Evolutionary conservation across 1,140 invertebrate genomes (phyloP), one percentile per base, ranked within the genome.

Genomic region (Acromyrmex heyeri): DNA sequence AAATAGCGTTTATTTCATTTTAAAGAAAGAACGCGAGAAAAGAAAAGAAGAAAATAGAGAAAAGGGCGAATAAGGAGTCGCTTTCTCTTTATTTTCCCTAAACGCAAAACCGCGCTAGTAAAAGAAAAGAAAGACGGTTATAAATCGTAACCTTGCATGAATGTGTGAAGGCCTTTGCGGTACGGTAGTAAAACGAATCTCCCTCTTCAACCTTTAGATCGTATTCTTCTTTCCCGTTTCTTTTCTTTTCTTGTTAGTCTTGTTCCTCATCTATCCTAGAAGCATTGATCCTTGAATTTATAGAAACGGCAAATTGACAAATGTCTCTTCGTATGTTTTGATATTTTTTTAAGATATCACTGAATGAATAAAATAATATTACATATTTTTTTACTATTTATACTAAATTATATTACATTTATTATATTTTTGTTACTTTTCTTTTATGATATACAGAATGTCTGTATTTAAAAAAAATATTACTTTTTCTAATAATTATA

Each of bases 61-160:
- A 34, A 24, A 55, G 6, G 57, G 62, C 16, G 27, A n/a, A 82
- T 61, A 72, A 57, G 61, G 38, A 53, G 38, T 77, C n/a, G 88
- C 88, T 90, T 87, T 89, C 64, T 87, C 86, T 83, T 86, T 89
- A 78, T 62, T 72, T 21, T 34, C 18, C 24, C 76, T 89, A 89
- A 89, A 89, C 82, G 57, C 62, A 61, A 87, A 62, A 79, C 21
- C 62, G 61, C 62, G 61, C 30, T 70, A 64, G 4, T 27, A 16
- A 55, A 86, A 81, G 78, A 78, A 65, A 85, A 67, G 21, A 59
- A 83, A 78, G 88, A 89, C 81, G 87, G 91, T 93, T 90, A 92
- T 92, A 92, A 93, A 93, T 92, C 88, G 87, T 91, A 91, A 91
- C 88, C 85, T 87, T 89, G 88, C 88, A 90, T 93, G 91, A 92